Evolutionary conservation across 1,140 invertebrate genomes (phyloP), one percentile per base, ranked within the genome.

Genomic region (Anadara kagoshimensis): DNA sequence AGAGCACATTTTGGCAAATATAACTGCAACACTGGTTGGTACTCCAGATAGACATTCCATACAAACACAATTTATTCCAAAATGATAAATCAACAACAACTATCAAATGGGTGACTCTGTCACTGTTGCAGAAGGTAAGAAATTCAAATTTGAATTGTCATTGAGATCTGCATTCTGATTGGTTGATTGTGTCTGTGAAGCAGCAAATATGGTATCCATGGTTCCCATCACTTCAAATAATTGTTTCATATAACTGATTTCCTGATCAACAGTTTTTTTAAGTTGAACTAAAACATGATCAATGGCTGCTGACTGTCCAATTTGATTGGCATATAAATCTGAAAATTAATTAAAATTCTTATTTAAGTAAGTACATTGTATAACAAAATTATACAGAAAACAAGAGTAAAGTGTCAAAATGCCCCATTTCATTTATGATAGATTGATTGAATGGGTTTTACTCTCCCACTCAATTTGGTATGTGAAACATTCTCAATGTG

Each of bases 221-320:
- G 80, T 83, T n/a, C 89, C 89, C 76, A 88, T 80, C n/a, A 89
- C 66, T 78, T 89, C 83, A 81, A 90, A 83, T 43, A 90, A 73
- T 45, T 87, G 78, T 58, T 85, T 87, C 82, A 89, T 85, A 70
- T 86, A 90, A 11, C 92, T 86, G 49, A 93, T 90, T 90, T 96
- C 95, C 77, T 92, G 90, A 44, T 91, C 87, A 22, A 96, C 85
- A 78, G 92, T 91, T 56, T 91, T 83, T 36, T 91, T 89, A 10
- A 97, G 88, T 11, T 90, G 83, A 57, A 88, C 87, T 64, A 95
- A 92, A 54, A 93, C 88, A 62, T 91, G 89, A 70, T 92, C 87
- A 26, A 93, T 89, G 64, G 92, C 89, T 36, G 92, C 88, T 65
- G 80, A 82, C 43, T 88, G 79, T 11, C 83, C 87, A 59, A 87